Evolutionary conservation across 2,888 invertebrate genomes (phyloP).

Genomic region (Cantharis nigra): DNA sequence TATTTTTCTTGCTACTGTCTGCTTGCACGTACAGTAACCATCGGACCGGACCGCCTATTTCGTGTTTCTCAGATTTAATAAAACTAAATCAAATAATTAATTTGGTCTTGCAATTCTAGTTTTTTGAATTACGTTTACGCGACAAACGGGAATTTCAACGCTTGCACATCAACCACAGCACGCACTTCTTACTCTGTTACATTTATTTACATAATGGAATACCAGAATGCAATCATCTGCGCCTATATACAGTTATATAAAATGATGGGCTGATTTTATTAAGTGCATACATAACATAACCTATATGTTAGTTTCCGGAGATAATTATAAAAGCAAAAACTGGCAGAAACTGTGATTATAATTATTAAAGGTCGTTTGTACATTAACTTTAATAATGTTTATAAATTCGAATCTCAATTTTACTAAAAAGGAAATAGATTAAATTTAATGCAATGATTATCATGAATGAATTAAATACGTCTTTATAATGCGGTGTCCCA

Average conservation of each 20-base stretch:
- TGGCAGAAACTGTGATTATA: neutral
- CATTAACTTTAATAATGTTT: neutral
- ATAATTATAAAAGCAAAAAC: neutral
- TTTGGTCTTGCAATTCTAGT: neutral
- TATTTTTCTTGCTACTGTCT: slow-evolving; percentile 21
- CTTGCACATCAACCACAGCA: slow-evolving; percentile 14
- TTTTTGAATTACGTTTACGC: neutral
- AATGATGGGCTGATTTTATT: neutral
- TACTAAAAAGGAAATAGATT: neutral
- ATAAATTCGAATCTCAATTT: neutral
- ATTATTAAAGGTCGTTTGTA: neutral
- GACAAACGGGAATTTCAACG: neutral
- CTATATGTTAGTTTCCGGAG: neutral
- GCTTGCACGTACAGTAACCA: slow-evolving; percentile 19
- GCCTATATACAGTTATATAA: neutral
- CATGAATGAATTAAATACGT: neutral
- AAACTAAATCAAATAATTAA: slow-evolving; percentile 20
- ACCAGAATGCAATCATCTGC: neutral
- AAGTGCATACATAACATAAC: neutral
- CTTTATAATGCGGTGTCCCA: neutral
- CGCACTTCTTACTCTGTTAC: slow-evolving; percentile 9
- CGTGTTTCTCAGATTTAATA: slow-evolving; percentile 21
- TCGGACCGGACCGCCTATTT: slow-evolving; percentile 24
- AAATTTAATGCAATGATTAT: neutral
- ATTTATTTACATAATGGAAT: slow-evolving; percentile 10